These are phyloP conservation scores for Ceriagrion tenellum DNA, from an alignment of 2,888 invertebrate genomes.

Conservation along the genomic window DNA sequence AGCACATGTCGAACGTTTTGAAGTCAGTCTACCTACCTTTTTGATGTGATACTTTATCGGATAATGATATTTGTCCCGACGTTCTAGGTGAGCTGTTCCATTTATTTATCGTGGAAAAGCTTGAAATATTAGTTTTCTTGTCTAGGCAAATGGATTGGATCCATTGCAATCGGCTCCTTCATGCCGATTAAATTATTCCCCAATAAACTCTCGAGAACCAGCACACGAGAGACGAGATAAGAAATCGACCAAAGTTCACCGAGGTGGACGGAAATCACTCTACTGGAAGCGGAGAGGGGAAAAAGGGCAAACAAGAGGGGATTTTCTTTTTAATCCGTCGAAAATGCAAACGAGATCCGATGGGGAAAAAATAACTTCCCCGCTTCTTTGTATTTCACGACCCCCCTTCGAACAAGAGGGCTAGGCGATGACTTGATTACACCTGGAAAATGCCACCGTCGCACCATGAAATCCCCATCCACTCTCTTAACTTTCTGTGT, in stretches of 20 bases:
- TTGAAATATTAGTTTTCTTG: too few relatives aligned
- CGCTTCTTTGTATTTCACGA: background rate
- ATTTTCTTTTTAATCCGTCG: too few relatives aligned
- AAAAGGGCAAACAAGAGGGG: background rate
- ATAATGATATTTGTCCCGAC: too few relatives aligned
- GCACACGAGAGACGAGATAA: background rate
- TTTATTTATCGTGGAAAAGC: too few relatives aligned
- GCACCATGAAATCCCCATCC: too few relatives aligned
- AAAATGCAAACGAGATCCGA: background rate
- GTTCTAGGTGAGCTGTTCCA: too few relatives aligned
- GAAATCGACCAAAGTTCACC: background rate
- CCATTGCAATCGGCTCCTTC: background rate
- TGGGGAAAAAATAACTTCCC: background rate
- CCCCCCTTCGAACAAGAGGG: background rate
- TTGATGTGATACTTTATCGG: too few relatives aligned
- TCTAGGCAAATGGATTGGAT: too few relatives aligned
- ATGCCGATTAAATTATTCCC: background rate
- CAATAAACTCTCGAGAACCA: background rate
- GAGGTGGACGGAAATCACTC: background rate
- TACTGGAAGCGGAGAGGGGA: background rate
- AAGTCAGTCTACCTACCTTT: too few relatives aligned
- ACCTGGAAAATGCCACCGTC: background rate
- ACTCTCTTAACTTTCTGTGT: too few relatives aligned
- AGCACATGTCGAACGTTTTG: too few relatives aligned
- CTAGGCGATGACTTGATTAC: background rate